Base-by-base conservation (phyloP, 2,888 invertebrate genomes). In the Agrilus cyanescens region DNA sequence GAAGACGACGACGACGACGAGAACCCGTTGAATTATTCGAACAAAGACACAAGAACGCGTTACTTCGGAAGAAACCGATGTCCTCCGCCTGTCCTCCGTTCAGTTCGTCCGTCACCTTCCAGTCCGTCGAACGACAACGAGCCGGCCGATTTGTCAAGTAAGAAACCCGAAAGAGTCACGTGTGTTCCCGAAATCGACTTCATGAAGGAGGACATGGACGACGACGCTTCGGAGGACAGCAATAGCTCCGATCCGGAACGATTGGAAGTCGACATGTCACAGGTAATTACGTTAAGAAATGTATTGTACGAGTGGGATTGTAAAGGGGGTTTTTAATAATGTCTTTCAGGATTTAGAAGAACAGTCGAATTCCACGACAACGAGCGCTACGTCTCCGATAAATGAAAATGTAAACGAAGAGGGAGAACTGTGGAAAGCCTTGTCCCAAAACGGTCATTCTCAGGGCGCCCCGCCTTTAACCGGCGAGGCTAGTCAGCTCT, bases 221-320 rank as follows among this genome's bases (percentile, higher is more conserved):
- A 60, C 53, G 58, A 57, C 32, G 55, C 57, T 25, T 65, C 65
- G 2, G 60, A 76, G 50, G 80, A 76, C 61, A 81, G 81, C 61
- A 79, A 78, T 59, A 79, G 79, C 51, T 82, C 84, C 1, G 85
- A 85, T 67, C 82, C 82, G 2, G 82, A 81, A 53, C 69, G 83
- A 54, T 66, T 84, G 54, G 82, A 83, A 57, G 82, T 83, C 65
- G 82, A 82, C 62, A 78, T 79, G 62, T 69, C 69, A 30, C 69
- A 69, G 57, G 68, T 65, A 57, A 49, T 46, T 50, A 16, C 39
- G 8, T 8, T n/a, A 2, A 25, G 2, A 25, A 10, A 25, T 25
- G 10, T 25, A 10, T 5, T 18, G 18, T 18, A 18, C 18, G 18
- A 4, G 18, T 18, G 18, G 18, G 18, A n/a, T 18, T 18, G 18